Evolutionary conservation across 2,888 invertebrate species (phyloP).

Genomic region (Euzophera pinguis): DNA sequence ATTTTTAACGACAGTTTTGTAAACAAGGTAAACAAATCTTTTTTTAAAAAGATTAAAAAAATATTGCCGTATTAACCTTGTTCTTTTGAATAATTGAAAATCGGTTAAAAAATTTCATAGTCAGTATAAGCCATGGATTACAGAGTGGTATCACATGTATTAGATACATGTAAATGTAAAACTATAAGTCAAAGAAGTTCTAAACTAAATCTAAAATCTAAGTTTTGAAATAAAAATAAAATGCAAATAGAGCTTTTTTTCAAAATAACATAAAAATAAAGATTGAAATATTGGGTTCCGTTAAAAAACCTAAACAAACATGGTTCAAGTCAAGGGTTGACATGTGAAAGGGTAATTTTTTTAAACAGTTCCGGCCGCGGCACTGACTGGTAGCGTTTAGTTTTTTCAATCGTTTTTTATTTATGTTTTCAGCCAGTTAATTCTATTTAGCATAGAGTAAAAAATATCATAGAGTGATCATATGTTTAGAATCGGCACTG

Average conservation of each 20-base stretch:
- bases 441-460: neutral
- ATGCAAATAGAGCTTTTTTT: constrained; percentile 1
- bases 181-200: too few relatives aligned
- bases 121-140: too few relatives aligned
- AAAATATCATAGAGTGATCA: too few relatives aligned
- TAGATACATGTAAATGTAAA: too few relatives aligned
- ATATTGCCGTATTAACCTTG: too few relatives aligned
- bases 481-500: too few relatives aligned
- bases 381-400: constrained; percentile 25
- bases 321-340: constrained; percentile 35
- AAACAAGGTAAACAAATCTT: neutral
- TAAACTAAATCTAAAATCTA: neutral
- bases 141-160: too few relatives aligned
- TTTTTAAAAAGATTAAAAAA: too few relatives aligned
- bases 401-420: constrained; percentile 29
- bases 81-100: too few relatives aligned
- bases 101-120: too few relatives aligned
- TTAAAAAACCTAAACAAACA: constrained; percentile 34
- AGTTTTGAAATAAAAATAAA: neutral
- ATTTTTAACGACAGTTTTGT: neutral
- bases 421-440: constrained; percentile 20
- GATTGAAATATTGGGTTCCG: constrained; percentile 16
- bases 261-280: constrained; percentile 8
- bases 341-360: constrained; percentile 43
- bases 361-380: constrained; percentile 27